Base-by-base conservation (phyloP, 2,113 vertebrate species). In the Anseranas semipalmata region DNA sequence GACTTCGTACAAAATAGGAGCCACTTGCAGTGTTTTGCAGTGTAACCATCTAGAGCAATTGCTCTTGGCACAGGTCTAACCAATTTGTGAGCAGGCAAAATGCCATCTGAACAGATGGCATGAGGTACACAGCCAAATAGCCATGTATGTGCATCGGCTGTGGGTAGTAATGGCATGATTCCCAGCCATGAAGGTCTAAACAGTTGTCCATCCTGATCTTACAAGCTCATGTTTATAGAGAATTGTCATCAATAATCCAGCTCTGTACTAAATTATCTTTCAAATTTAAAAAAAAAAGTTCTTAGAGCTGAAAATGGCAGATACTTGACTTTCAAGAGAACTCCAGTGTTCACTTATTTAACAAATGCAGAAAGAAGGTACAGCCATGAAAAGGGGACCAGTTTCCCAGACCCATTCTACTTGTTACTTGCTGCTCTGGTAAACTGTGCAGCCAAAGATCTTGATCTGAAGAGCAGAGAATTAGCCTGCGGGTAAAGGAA, bases 131-230 rank as follows among this genome's bases (percentile, higher is more conserved):
- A 97, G 98, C 98, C 98, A 98, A 98, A 97, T 71, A 98, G 96
- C 97, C 97, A 98, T 96, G 98, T 98, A 98, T 98, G 98, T 97
- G 96, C 98, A 97, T 98, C 83, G 93, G 97, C 97, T 98, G 97
- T 98, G 98, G 97, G 97, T 97, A 98, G 88, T 85, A 96, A 97
- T 98, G 98, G 98, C 98, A 97, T 43, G 67, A 90, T 98, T 98
- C 98, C 98, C 98, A 98, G 98, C 97, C 95, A 97, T 97, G 94
- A 96, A 98, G 96, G 97, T 97, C 97, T 97, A 97, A 98, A 98
- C 97, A 98, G 97, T 98, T 98, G 98, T 98, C 98, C 98, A 96
- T 96, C 97, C 96, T 95, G 95, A 97, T 97, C 96, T 97, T 96
- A 94, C 90, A 96, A 79, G 70, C 95, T 98, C 94, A 94, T 95